Base-by-base conservation (phyloP, 1,140 invertebrate species). In the Cotesia vestalis region DNA sequence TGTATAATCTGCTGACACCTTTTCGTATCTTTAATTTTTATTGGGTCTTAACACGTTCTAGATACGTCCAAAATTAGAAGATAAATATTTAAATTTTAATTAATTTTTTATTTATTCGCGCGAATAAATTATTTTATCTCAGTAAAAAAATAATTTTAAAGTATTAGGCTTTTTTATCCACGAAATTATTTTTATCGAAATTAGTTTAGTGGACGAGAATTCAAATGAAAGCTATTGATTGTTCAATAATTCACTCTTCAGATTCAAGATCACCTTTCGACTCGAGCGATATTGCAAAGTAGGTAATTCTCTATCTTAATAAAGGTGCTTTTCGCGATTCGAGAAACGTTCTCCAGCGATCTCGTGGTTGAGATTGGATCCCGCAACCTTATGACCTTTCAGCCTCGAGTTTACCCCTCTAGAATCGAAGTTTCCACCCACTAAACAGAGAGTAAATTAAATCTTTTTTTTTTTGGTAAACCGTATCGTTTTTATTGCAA, bases 251-350 rank as follows among this genome's bases (percentile, higher is more conserved):
- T 59, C 17, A 46, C 9, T 59, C 20, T 59, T 27, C 27, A 20
- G 6, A 59, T 59, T 59, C 20, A 59, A 59, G 20, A 17, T 59
- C 57, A 46, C 40, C 40, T 46, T 46, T 46, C 40, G 40, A 46
- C 57, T 17, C 27, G 57, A 59, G 20, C 9, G 17, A 3, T 59
- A 59, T 59, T 59, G 57, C 57, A 59, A 59, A 59, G 17, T 11
- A 59, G 20, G 57, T 59, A 59, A 59, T 59, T 59, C 20, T 59
- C 57, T 59, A 59, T 20, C 57, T 59, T 59, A 59, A 59, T 59
- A 59, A 20, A 59, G 27, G 57, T 20, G 57, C 4, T 59, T 59
- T 59, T 59, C 20, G 57, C 20, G 57, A 59, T 27, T 59, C 57
- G 57, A 59, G 20, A 59, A 59, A 59, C 57, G 57, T 59, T 59